A percentile compares a stretch with the other conserved stretches of the same genome.
phyloP scores from a whole-genome alignment of 2,797 vertebrate genomes.

The Syndactyla subalaris region DNA sequence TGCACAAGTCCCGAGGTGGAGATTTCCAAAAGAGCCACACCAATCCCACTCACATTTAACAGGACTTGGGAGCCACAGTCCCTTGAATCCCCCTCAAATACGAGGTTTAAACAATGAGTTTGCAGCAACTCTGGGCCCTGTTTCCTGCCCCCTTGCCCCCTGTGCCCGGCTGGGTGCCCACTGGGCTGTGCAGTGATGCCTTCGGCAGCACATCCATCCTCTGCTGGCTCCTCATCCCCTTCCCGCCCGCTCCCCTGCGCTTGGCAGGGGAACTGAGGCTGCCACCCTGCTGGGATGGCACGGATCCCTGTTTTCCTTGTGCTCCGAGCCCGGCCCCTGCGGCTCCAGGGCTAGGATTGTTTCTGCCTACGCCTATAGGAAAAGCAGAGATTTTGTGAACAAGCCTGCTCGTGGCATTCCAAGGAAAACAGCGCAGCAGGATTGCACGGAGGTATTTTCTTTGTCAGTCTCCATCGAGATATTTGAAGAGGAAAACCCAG shows the following conservation, averaged over 20 bases:
- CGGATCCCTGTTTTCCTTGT: conserved; percentile 43
- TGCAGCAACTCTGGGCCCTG: not conserved
- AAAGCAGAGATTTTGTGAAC: conserved; percentile 74
- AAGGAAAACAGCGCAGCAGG: conserved; percentile 75
- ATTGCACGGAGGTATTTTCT: conserved; percentile 69
- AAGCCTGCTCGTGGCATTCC: conserved; percentile 61
- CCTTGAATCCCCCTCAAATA: not conserved
- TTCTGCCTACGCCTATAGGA: conserved; percentile 71
- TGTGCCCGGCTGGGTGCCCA: not conserved
- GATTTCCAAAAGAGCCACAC: not conserved
- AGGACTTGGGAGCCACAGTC: not conserved
- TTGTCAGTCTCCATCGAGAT: conserved; percentile 63
- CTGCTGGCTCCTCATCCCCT: conserved; percentile 18
- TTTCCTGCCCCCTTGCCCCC: not conserved
- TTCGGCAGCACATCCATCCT: not conserved
- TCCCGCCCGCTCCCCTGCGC: conserved; percentile 37
- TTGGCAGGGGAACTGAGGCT: conserved; percentile 55
- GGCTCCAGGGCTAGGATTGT: conserved; percentile 65
- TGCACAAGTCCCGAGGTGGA: not conserved
- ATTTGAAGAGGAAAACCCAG: conserved; percentile 60
- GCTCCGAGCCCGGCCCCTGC: conserved; percentile 60
- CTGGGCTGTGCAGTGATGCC: not conserved
- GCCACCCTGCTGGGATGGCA: conserved; percentile 71
- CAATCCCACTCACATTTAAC: not conserved
- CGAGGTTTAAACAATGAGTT: not conserved